Evolutionary conservation across 1,140 invertebrate species (phyloP).

Genomic region (Ylistrum balloti): DNA sequence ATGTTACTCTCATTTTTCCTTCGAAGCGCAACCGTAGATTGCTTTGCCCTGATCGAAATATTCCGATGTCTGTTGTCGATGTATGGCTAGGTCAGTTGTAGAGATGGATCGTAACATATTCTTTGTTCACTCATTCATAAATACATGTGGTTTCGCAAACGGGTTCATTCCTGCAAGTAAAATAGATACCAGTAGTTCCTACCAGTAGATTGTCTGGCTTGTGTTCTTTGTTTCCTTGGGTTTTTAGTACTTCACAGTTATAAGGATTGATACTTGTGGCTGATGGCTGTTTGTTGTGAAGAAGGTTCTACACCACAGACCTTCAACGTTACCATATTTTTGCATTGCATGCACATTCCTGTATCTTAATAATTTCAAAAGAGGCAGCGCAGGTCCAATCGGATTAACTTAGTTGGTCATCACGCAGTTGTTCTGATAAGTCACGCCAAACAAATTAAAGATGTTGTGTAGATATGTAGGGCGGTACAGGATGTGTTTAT

Average conservation of each 20-base stretch:
- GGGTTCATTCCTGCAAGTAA: neutral
- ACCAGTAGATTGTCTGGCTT: neutral
- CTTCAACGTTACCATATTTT: neutral
- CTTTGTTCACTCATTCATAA: neutral
- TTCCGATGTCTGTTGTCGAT: too few relatives aligned
- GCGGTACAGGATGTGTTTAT: neutral
- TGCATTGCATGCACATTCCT: slow-evolving; percentile 12
- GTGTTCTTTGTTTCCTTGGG: neutral
- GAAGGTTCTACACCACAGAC: neutral
- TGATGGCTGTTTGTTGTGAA: neutral
- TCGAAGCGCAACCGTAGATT: neutral
- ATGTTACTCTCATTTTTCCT: neutral
- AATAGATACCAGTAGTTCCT: neutral
- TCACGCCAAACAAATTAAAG: neutral
- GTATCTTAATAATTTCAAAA: neutral
- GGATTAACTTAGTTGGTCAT: neutral
- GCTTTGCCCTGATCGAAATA: too few relatives aligned
- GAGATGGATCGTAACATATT: neutral
- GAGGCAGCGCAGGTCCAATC: neutral
- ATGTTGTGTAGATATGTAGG: neutral
- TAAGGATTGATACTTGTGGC: neutral
- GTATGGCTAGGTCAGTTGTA: neutral
- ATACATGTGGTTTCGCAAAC: neutral
- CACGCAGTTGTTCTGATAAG: neutral
- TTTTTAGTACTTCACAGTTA: neutral